Evolutionary conservation across 2,888 invertebrate genomes (phyloP).

Genomic region (Phyllotreta striolata): DNA sequence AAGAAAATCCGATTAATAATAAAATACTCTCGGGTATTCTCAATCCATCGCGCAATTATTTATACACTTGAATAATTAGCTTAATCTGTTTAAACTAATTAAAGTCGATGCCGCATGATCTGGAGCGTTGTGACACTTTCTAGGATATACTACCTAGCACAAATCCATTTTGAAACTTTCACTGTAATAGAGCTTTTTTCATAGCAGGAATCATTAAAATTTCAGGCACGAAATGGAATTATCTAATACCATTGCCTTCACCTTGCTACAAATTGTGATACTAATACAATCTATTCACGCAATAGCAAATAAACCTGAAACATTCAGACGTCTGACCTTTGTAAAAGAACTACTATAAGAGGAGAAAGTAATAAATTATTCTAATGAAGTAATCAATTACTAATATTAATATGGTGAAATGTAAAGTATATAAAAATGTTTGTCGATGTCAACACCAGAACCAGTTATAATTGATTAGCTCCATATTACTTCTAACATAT

Average conservation of each 20-base stretch:
- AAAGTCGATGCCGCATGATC: slow-evolving; percentile 10
- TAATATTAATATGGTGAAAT: slow-evolving; percentile 12
- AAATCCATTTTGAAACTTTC: slow-evolving; percentile 11
- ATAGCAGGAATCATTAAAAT: too few relatives aligned
- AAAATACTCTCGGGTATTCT: not conserved
- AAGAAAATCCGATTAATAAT: not conserved
- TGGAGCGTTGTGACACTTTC: slow-evolving; percentile 12
- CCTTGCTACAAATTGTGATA: slow-evolving; percentile 8
- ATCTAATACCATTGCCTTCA: slow-evolving; percentile 10
- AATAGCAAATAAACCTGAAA: slow-evolving; percentile 8
- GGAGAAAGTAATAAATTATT: slow-evolving; percentile 13
- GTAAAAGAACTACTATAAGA: not conserved
- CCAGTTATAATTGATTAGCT: slow-evolving; percentile 18
- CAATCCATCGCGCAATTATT: not conserved
- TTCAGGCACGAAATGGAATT: not conserved
- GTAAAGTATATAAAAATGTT: not conserved
- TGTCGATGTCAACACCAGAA: slow-evolving; percentile 15
- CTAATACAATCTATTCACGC: slow-evolving; percentile 10
- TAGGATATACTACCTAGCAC: not conserved
- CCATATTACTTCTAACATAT: not conserved
- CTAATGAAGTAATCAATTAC: slow-evolving; percentile 21
- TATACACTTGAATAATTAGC: slow-evolving; percentile 4
- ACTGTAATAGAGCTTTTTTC: not conserved
- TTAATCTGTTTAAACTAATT: slow-evolving; percentile 13
- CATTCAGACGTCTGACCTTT: slow-evolving; percentile 22